phyloP scores from a whole-genome alignment of 2,113 vertebrate species.

The Pedionomus torquatus region DNA sequence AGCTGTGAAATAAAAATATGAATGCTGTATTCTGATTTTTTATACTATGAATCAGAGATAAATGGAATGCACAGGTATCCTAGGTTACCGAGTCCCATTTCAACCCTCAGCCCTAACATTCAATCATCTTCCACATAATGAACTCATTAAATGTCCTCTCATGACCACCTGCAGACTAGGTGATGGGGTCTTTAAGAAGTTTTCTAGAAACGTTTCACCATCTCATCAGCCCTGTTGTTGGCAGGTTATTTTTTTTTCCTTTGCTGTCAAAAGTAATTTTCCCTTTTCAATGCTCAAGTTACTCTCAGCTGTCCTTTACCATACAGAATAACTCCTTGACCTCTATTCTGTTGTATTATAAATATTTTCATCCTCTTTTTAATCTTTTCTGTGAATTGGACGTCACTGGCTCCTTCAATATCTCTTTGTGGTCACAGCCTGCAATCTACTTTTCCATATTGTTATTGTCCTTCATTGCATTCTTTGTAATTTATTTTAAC shows the following conservation, averaged over 20 bases:
- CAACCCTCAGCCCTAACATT: slow-evolving; percentile 23
- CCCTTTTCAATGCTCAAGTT: slow-evolving; percentile 27
- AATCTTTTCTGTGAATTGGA: slow-evolving; percentile 26
- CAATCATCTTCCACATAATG: slow-evolving; percentile 48
- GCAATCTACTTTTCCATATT: not conserved
- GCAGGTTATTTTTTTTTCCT: slow-evolving; percentile 3
- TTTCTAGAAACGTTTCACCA: not conserved
- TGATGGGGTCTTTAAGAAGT: slow-evolving; percentile 39
- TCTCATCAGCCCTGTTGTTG: slow-evolving; percentile 30
- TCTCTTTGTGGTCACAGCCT: not conserved
- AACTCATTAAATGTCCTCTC: slow-evolving; percentile 58
- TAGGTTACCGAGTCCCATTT: slow-evolving; percentile 32
- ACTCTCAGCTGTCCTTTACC: slow-evolving; percentile 16
- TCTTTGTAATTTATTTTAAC: slow-evolving; percentile 14
- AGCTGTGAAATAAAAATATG: slow-evolving; percentile 78
- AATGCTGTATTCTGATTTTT: not conserved
- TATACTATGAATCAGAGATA: not conserved
- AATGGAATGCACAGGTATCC: slow-evolving; percentile 17
- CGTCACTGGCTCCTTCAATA: not conserved
- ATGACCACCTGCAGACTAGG: slow-evolving; percentile 49
- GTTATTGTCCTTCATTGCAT: not conserved
- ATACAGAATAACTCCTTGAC: slow-evolving; percentile 17
- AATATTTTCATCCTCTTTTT: slow-evolving; percentile 39
- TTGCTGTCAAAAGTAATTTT: slow-evolving; percentile 51
- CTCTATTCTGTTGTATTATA: not conserved